phyloP scores from a whole-genome alignment of 30 jellyfish, hydroid and myxozoan species.

The Mastigias papua region DNA sequence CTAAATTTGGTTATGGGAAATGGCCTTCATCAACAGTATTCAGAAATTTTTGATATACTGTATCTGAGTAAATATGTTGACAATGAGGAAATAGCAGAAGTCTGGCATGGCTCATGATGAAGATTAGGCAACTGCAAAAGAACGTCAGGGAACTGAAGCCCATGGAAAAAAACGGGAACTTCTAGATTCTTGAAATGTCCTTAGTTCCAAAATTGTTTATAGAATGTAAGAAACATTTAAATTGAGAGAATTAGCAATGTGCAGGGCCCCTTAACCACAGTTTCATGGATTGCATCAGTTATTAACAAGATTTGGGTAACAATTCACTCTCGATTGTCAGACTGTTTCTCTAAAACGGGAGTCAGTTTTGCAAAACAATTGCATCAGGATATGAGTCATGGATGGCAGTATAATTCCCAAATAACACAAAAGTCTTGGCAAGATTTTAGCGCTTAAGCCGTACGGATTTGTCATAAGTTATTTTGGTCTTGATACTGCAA shows the following conservation, averaged over 20 bases:
- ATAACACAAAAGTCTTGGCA: background rate
- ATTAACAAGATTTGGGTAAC: too few species aligned
- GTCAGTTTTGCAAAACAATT: constrained; percentile 12
- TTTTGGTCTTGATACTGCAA: background rate
- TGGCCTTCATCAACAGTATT: background rate
- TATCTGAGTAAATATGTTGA: background rate
- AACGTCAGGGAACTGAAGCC: too few species aligned
- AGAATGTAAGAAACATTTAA: too few species aligned
- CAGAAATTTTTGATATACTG: background rate
- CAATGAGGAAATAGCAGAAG: background rate
- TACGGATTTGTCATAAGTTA: background rate
- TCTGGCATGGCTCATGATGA: background rate
- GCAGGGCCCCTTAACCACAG: too few species aligned
- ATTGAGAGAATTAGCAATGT: too few species aligned
- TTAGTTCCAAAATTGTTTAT: too few species aligned
- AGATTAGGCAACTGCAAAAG: too few species aligned
- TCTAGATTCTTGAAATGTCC: too few species aligned
- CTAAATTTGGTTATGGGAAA: background rate
- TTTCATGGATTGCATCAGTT: too few species aligned
- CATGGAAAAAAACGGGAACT: too few species aligned
- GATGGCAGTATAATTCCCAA: background rate
- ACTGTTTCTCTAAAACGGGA: background rate
- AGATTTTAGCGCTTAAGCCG: background rate
- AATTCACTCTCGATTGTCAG: too few species aligned
- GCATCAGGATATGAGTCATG: background rate